A percentile compares a stretch with the other conserved stretches of the same genome.
Evolutionary conservation across 2,113 vertebrate genomes (phyloP).

Genomic region (Craseonycteris thonglongyai): DNA sequence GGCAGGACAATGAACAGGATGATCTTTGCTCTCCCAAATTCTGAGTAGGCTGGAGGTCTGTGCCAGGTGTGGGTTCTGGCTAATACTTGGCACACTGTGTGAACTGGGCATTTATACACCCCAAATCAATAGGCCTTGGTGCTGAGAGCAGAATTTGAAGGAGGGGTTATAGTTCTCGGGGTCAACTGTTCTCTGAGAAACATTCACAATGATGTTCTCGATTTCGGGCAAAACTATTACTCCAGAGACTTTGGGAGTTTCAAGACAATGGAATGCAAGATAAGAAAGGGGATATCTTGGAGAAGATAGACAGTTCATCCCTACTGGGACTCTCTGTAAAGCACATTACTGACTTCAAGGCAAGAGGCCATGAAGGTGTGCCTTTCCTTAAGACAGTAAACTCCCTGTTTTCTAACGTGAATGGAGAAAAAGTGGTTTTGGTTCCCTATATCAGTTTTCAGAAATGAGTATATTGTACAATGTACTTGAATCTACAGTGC

Average conservation of each 20-base stretch:
- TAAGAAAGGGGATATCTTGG: constrained; percentile 39
- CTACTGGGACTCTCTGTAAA: background rate
- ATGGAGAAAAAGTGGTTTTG: background rate
- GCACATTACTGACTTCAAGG: constrained; percentile 32
- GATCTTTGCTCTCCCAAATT: background rate
- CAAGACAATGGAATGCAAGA: constrained; percentile 17
- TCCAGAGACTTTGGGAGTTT: constrained; percentile 17
- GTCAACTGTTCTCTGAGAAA: constrained; percentile 6
- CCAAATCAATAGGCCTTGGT: background rate
- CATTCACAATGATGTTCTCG: constrained; percentile 45
- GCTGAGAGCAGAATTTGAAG: background rate
- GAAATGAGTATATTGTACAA: constrained; percentile 46
- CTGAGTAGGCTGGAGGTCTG: background rate
- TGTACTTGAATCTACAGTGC: background rate
- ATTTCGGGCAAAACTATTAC: constrained; percentile 19
- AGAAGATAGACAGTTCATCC: background rate
- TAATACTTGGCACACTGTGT: background rate
- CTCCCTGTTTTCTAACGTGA: constrained; percentile 43
- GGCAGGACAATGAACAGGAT: background rate
- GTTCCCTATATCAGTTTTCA: constrained; percentile 49
- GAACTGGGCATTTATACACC: background rate
- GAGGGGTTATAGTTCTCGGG: background rate
- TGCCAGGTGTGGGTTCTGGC: background rate
- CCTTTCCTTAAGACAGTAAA: constrained; percentile 30
- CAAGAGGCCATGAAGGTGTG: constrained; percentile 10